phyloP scores from a whole-genome alignment of 2,888 invertebrate genomes.

The Blera fallax region DNA sequence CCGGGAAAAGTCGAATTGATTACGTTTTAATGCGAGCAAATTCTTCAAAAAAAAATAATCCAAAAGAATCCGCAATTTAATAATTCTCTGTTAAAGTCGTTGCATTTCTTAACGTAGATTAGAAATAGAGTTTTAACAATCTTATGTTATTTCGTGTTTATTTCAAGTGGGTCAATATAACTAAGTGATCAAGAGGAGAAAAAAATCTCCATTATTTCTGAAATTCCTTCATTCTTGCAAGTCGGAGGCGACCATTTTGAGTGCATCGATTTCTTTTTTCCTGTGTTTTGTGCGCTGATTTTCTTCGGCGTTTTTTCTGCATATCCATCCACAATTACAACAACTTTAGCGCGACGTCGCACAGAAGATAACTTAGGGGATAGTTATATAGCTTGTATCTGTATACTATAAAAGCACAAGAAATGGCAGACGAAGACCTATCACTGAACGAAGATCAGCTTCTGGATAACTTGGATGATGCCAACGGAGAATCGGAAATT shows the following conservation, averaged over 20 bases:
- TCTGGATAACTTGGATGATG: slow-evolving; percentile 81
- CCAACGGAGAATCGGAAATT: slow-evolving; percentile 81
- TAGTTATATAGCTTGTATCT: slow-evolving; percentile 35
- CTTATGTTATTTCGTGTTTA: slow-evolving; percentile 22
- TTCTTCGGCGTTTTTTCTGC: slow-evolving; percentile 35
- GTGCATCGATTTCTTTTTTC: slow-evolving; percentile 74
- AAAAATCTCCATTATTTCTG: no score
- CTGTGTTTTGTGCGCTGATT: slow-evolving; percentile 59
- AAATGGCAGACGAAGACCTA: slow-evolving; percentile 82
- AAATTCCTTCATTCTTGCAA: slow-evolving; percentile 5
- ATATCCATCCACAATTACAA: slow-evolving; percentile 27
- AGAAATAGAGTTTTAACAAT: not conserved
- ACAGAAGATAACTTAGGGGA: slow-evolving; percentile 46
- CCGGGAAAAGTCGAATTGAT: slow-evolving; percentile 59
- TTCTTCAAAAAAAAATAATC: slow-evolving; percentile 43
- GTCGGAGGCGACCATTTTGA: slow-evolving; percentile 76
- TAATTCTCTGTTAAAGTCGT: not conserved
- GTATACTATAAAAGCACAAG: slow-evolving; percentile 66
- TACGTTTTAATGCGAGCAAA: slow-evolving; percentile 36
- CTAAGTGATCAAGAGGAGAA: not conserved
- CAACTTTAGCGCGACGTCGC: slow-evolving; percentile 66
- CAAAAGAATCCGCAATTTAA: slow-evolving; percentile 24
- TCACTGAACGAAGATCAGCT: slow-evolving; percentile 82
- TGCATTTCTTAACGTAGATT: not conserved
- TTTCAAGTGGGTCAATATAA: not conserved